Conservation (phyloP, 2,113 vertebrate genomes). For the Motacilla alba region DNA sequence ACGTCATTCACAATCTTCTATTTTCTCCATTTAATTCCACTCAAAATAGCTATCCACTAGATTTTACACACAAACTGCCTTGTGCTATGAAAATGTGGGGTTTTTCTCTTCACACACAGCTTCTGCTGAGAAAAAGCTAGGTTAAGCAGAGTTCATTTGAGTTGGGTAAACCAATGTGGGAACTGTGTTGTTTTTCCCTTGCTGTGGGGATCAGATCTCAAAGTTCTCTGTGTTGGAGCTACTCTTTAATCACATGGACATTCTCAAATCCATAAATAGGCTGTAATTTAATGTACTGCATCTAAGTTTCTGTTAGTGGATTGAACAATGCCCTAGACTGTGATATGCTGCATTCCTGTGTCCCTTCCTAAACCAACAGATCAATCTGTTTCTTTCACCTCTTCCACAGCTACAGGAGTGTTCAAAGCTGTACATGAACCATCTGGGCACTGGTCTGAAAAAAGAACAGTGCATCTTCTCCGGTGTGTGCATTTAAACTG, state of each 20-base stretch:
- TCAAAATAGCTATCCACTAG: background rate
- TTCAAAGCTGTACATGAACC: background rate
- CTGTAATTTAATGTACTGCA: background rate
- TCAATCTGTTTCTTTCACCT: fast-evolving
- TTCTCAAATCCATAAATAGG: background rate
- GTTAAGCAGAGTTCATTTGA: background rate
- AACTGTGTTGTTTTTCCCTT: background rate
- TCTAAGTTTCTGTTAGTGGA: background rate
- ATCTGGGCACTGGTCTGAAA: background rate
- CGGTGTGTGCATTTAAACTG: background rate
- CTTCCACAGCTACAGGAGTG: background rate
- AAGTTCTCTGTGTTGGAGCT: background rate
- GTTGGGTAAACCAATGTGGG: background rate
- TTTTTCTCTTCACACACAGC: background rate
- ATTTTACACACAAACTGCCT: background rate
- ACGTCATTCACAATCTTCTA: background rate
- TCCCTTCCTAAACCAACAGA: background rate
- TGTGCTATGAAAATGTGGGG: background rate
- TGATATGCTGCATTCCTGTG: fast-evolving
- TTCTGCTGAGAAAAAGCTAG: background rate
- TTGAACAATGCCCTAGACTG: background rate
- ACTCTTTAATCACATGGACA: background rate
- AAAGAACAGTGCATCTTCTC: background rate
- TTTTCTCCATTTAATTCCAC: background rate
- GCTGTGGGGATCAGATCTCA: background rate